Conservation (phyloP, 53 echinoderm and acorn worm genomes). For the Actinopyga echinites region DNA sequence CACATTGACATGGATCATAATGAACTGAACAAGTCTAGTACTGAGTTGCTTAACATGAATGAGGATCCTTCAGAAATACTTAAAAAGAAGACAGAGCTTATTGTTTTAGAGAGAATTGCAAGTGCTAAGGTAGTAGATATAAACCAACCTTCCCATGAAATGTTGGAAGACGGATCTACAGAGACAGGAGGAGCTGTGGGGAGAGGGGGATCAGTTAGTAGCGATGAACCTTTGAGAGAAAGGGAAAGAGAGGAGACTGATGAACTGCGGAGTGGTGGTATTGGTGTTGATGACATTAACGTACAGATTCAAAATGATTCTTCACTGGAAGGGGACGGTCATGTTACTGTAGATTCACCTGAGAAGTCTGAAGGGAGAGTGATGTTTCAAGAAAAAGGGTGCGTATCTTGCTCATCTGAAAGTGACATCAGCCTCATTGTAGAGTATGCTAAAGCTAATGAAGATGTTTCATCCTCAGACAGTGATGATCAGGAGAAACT, state of each 20-base stretch:
- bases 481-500: not conserved
- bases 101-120: not conserved
- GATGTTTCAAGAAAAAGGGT: not conserved
- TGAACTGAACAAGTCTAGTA: not conserved
- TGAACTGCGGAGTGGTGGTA: too few species aligned
- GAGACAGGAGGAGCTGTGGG: too few species aligned
- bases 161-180: not conserved
- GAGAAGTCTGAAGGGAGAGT: not conserved
- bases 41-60: not conserved
- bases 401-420: not conserved
- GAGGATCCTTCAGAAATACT: constrained; percentile 2
- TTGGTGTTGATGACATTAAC: too few species aligned
- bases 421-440: constrained; percentile 26
- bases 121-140: not conserved
- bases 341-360: not conserved
- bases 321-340: not conserved
- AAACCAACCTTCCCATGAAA: not conserved
- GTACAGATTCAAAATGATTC: too few species aligned
- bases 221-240: too few species aligned
- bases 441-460: not conserved
- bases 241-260: too few species aligned
- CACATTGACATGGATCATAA: not conserved
- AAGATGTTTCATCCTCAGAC: not conserved
- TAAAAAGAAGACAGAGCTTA: constrained; percentile 5
- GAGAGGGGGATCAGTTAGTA: too few species aligned